Percentiles rank a stretch among this genome's conserved stretches.
Evolutionary conservation across 1,140 invertebrate species (phyloP).

Genomic region (Caerostris darwini): DNA sequence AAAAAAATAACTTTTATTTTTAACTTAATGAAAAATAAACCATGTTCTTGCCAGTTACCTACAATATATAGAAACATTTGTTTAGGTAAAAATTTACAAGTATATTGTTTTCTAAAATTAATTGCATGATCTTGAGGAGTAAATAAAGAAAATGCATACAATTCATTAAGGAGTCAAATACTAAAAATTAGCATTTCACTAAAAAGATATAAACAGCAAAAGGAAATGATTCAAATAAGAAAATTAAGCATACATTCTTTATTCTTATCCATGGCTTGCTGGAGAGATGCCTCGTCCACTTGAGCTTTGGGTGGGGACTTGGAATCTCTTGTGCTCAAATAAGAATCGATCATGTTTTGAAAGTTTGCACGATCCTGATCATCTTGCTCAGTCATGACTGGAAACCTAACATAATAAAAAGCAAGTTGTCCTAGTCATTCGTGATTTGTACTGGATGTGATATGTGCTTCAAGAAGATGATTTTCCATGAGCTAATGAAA

Average conservation of each 20-base stretch:
- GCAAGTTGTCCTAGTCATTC: not conserved
- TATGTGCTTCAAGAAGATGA: constrained; percentile 20
- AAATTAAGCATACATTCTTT: constrained; percentile 88
- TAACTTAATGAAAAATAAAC: no score
- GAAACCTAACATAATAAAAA: constrained; percentile 48
- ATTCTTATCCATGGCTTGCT: constrained; percentile 96
- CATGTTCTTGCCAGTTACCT: no score
- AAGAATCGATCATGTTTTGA: constrained; percentile 67
- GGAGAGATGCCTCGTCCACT: constrained; percentile 95
- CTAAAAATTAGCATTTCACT: no score
- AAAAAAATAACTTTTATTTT: no score
- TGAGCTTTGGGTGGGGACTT: constrained; percentile 86
- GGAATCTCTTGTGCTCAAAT: constrained; percentile 48
- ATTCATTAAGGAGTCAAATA: no score
- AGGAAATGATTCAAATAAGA: not conserved
- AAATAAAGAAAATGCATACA: no score
- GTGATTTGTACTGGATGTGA: constrained; percentile 14
- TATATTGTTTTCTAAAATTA: no score
- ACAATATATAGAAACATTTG: no score
- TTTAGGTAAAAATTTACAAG: no score
- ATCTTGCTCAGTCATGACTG: constrained; percentile 73
- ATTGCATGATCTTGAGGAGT: no score
- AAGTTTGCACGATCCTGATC: constrained; percentile 49
- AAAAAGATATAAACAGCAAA: not conserved
- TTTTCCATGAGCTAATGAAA: constrained; percentile 15